Evolutionary conservation across 2,797 vertebrate genomes (phyloP).

Genomic region (Gallinago solitaria): DNA sequence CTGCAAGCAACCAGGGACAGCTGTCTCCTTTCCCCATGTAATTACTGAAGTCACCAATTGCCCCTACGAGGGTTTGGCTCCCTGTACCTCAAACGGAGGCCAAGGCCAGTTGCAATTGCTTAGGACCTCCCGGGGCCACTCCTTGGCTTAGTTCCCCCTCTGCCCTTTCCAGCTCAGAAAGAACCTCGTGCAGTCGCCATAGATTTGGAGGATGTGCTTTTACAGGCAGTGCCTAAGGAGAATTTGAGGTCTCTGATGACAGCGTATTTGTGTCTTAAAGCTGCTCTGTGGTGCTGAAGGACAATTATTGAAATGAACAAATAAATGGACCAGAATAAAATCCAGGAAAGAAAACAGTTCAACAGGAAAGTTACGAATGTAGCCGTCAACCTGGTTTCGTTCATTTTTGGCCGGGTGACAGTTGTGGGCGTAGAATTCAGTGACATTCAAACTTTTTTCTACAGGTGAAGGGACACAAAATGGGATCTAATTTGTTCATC

Average conservation of each 20-base stretch:
- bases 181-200: background rate
- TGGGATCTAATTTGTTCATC: slow-evolving; percentile 47
- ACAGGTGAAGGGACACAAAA: slow-evolving; percentile 13
- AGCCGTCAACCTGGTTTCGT: background rate
- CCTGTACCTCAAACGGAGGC: background rate
- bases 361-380: background rate
- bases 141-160: background rate
- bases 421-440: background rate
- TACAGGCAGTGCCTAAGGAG: background rate
- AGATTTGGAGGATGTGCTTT: background rate
- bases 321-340: background rate
- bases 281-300: background rate
- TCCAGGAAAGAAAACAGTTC: background rate
- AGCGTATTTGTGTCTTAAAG: background rate
- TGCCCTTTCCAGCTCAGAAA: background rate
- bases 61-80: rapidly evolving
- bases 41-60: background rate
- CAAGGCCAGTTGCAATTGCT: background rate
- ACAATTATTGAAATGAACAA: background rate
- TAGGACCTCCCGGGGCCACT: background rate
- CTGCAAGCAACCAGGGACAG: background rate
- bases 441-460: slow-evolving; percentile 36
- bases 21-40: background rate
- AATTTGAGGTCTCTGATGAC: background rate
- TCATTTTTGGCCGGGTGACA: background rate